Evolutionary conservation across 2,113 vertebrate species (phyloP), one percentile per base, ranked within the genome.

Genomic region (Daboia siamensis): DNA sequence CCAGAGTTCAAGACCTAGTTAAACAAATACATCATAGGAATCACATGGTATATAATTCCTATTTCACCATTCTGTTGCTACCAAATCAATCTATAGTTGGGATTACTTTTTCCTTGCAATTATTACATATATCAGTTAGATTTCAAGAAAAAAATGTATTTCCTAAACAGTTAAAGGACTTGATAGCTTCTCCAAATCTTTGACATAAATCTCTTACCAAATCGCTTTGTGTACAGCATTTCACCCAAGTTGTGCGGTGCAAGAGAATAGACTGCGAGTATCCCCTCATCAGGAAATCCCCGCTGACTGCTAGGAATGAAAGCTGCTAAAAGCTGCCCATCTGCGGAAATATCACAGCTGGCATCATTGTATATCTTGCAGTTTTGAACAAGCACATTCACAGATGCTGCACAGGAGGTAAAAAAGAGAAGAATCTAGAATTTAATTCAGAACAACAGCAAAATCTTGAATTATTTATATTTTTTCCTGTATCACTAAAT

Each of bases 361-460:
- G 99, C 99, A 46, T 99, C 99, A 7, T 99, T 99, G 98, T 99
- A 99, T 97, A 99, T 99, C 96, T 99, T 99, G 97, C 99, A 99
- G 97, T 99, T 99, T 96, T 99, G 99, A 94, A 99, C 99, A 97
- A 99, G 98, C 51, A 99, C 99, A 52, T 99, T 99, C 95, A 99
- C 97, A 0, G 99, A 99, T 89, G 99, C 99, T 99, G 96, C 64
- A 94, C 94, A 94, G 52, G 96, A 54, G 91, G 93, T 87, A 1
- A 88, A 74, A 88, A 24, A 13, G 51, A 94, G 29, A 90, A 33
- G 12, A 29, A 92, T 93, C 93, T 93, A 87, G 91, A 33, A 92
- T 24, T 69, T 23, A 3, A 51, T 21, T 46, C 91, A 6, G 48
- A 90, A 91, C 6, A 59, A 69, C 1, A 80, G n/a, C 88, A 10